Percentiles rank a stretch among this genome's conserved stretches.
Conservation (phyloP, 2,797 vertebrate species). For the Thaleichthys pacificus region DNA sequence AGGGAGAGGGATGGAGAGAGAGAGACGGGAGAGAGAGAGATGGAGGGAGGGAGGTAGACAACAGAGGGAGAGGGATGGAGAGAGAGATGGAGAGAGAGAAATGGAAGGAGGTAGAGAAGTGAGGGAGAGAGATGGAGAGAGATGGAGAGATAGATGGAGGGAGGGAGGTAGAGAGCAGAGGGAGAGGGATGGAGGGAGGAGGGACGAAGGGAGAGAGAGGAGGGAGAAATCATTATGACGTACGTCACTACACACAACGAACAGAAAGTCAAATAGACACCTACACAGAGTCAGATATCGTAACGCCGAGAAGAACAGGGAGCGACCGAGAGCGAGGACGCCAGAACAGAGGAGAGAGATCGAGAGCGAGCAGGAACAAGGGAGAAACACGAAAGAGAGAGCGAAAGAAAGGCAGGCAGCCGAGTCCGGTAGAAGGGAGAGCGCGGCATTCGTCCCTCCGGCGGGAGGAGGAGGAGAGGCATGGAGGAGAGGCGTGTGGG, state of each 20-base stretch:
- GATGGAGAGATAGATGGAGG: background rate
- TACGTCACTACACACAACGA: background rate
- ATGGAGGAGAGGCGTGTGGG: no score
- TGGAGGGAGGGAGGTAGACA: background rate
- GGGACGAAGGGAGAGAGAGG: background rate
- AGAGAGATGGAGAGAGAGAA: background rate
- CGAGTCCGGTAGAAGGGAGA: no score
- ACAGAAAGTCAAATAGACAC: background rate
- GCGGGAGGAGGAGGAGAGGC: no score
- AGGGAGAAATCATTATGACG: background rate
- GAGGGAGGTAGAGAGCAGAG: background rate
- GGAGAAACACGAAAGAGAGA: no score
- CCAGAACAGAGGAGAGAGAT: conserved; percentile 33
- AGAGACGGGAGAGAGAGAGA: background rate
- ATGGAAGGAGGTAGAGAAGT: background rate
- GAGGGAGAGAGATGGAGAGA: background rate
- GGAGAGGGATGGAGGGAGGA: background rate
- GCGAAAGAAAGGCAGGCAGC: no score
- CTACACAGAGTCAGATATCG: background rate
- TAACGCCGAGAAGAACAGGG: background rate
- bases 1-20: background rate
- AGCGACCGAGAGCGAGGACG: background rate
- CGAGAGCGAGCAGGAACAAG: conserved; percentile 30
- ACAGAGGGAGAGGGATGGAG: no score
- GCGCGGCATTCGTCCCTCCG: no score